phyloP scores from a whole-genome alignment of 2,888 invertebrate genomes.

The Tholera decimalis region DNA sequence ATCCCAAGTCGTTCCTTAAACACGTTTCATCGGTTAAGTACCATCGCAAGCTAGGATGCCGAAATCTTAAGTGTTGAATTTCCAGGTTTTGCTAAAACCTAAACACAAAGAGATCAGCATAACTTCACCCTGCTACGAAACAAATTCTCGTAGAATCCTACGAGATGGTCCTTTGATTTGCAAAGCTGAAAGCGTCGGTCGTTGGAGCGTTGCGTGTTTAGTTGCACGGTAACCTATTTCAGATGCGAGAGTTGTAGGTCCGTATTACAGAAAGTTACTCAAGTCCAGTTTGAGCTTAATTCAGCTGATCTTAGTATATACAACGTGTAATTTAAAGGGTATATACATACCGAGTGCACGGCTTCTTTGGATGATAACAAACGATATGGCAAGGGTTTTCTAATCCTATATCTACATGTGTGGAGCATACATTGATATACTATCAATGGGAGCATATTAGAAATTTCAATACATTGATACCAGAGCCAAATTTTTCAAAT shows the following conservation, averaged over 20 bases:
- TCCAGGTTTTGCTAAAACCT: slow-evolving; percentile 15
- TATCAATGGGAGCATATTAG: no score
- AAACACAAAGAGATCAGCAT: slow-evolving; percentile 3
- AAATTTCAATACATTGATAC: no score
- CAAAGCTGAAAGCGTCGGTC: slow-evolving; percentile 18
- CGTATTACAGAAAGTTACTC: no score
- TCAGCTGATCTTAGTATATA: no score
- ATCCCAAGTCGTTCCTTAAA: slow-evolving; percentile 7
- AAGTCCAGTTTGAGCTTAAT: no score
- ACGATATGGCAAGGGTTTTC: no score
- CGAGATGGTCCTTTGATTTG: slow-evolving; percentile 1
- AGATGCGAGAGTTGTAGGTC: slow-evolving; percentile 22
- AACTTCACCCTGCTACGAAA: not conserved
- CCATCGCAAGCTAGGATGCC: slow-evolving; percentile 14
- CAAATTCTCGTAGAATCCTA: slow-evolving; percentile 1
- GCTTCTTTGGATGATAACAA: no score
- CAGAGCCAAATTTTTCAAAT: no score
- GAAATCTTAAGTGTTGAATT: not conserved
- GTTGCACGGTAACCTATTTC: slow-evolving; percentile 46
- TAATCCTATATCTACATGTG: no score
- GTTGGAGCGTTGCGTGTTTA: slow-evolving; percentile 7
- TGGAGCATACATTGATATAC: no score
- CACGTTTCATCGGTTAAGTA: slow-evolving; percentile 25
- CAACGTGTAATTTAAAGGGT: no score
- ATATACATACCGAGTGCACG: no score